Evolutionary conservation across 2,888 invertebrate species (phyloP).

Genomic region (Atherix ibis): DNA sequence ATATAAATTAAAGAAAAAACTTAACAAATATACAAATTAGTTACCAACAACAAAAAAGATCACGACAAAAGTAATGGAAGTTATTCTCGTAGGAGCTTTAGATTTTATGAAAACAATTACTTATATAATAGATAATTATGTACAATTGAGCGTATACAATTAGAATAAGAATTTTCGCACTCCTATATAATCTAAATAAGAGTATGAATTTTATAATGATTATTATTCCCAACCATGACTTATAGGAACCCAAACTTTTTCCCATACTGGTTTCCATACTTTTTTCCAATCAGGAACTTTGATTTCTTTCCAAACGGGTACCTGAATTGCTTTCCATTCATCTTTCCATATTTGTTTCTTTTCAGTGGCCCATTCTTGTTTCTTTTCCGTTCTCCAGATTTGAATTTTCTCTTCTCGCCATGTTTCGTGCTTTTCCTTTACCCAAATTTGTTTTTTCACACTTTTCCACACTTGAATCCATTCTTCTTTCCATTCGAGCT

Average conservation of each 20-base stretch:
- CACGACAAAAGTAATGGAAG: too few species aligned
- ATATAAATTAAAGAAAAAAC: too few species aligned
- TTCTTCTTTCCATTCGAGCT: slow-evolving; percentile 43
- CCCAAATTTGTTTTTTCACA: slow-evolving; percentile 63
- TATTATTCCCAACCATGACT: slow-evolving; percentile 23
- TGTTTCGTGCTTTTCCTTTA: slow-evolving; percentile 58
- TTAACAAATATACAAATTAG: too few species aligned
- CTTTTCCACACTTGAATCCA: slow-evolving; percentile 60
- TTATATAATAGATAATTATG: too few species aligned
- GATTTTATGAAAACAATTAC: too few species aligned
- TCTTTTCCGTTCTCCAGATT: slow-evolving; percentile 43
- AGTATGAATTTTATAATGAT: too few species aligned
- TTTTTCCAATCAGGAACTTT: slow-evolving; percentile 62
- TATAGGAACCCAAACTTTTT: slow-evolving; percentile 68
- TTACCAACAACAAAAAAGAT: too few species aligned
- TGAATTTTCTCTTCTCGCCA: slow-evolving; percentile 58
- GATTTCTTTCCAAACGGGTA: slow-evolving; percentile 55
- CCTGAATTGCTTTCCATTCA: slow-evolving; percentile 51
- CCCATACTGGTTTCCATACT: slow-evolving; percentile 70
- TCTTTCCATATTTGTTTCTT: slow-evolving; percentile 61
- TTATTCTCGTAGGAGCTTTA: too few species aligned
- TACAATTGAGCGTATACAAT: too few species aligned
- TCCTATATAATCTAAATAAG: too few species aligned
- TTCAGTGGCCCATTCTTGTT: slow-evolving; percentile 40
- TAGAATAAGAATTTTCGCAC: too few species aligned